Base-by-base conservation (phyloP, 2,113 vertebrate genomes). In the Lampris megalopsis region DNA sequence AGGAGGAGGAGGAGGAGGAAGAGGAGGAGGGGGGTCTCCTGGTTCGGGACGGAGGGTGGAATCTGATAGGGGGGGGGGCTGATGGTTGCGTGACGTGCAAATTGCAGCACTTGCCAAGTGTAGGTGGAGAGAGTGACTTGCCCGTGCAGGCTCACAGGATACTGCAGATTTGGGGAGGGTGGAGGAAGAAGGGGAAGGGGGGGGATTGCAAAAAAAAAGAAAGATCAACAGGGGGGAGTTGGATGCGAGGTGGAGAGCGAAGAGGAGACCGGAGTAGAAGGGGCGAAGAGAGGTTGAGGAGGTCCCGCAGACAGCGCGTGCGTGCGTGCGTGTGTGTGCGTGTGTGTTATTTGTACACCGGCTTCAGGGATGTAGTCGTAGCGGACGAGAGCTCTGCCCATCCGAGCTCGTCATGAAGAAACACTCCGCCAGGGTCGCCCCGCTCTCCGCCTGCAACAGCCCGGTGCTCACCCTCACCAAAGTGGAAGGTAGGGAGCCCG, bases 391-490 rank as follows among this genome's bases (percentile, higher is more conserved):
- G 94, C 95, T 95, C 94, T 88, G 88, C 88, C 92, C 86, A 81
- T 89, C 92, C 90, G 93, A 94, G 93, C 92, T 95, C 95, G 92
- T 90, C 93, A 98, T 98, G 97, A 98, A 97, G 96, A 98, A 98
- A 83, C 97, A 98, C 83, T 98, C 97, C 75, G 97, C 97, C 81
- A 90, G 97, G 94, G 97, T 98, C 63, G 96, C 97, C 90, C 97
- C 97, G 75, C 96, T 97, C 92, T 97, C 96, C 90, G 97, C 97
- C 77, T 98, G 97, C 94, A 97, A 97, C 94, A 98, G 97, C 74
- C 97, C 97, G 79, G 97, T 98, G 78, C 96, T 98, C 92, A 98
- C 97, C 89, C 95, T 98, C 91, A 97, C 96, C 93, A 97, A 97
- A 95, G 96, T 98, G 93, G 96, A 98, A 97, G 97, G 97, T 98